Evolutionary conservation across 2,888 invertebrate species (phyloP), one percentile per base, ranked within the genome.

Genomic region (Eudasyphora cyanicolor): DNA sequence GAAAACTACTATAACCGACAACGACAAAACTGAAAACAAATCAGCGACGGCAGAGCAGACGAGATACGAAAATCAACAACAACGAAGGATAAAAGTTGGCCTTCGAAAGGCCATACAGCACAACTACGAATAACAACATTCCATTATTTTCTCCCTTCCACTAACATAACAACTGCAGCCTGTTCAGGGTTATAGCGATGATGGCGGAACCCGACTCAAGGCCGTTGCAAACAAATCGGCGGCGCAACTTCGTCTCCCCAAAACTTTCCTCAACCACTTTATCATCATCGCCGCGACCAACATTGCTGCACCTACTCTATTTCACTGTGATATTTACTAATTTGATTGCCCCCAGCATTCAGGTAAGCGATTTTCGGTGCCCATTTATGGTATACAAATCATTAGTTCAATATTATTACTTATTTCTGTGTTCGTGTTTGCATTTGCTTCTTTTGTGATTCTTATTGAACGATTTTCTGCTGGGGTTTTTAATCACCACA

Each of bases 301-400:
- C 82, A 70, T 69, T 77, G 24, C 45, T 80, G 60, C 85, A 81
- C 76, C 70, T 85, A 38, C 54, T 85, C 76, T 83, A 62, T 74
- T 86, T 87, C 77, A 82, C 87, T 87, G 87, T 87, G 87, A 86
- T 87, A 86, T 87, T 87, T 87, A 84, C 84, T 81, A 87, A 85
- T 85, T 84, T 87, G 76, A 85, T 87, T 86, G 86, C 85, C 83
- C 86, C 81, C 71, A 87, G 87, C 83, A 82, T 84, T 85, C 87
- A 87, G 87, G 87, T 87, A 85, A 87, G 86, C 64, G 17, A 29
- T n/a, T 45, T 45, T 45, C n/a, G 14, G n/a, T 32, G 32, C 32
- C 32, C n/a, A 6, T 32, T 8, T 45, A 1, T 38, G 12, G 4
- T n/a, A 14, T 4, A 45, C n/a, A 7, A 38, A 8, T 38, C n/a